Evolutionary conservation across 2,888 invertebrate genomes (phyloP).

Genomic region (Rotaria macrura): DNA sequence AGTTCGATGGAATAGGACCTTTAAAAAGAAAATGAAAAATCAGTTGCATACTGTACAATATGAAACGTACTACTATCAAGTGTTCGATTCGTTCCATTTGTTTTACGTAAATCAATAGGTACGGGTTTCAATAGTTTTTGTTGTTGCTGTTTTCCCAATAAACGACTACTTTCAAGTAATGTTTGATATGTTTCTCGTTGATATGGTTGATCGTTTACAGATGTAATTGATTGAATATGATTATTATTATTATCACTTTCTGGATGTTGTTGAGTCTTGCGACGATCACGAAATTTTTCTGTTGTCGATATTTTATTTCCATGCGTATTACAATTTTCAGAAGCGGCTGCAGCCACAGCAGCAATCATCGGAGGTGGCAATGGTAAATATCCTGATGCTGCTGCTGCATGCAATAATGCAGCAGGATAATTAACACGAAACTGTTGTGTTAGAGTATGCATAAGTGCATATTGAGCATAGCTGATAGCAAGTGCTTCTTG

Average conservation of each 20-base stretch:
- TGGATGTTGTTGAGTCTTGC: neutral
- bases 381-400: constrained; percentile 14
- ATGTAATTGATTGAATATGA: neutral
- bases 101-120: neutral
- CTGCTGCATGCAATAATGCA: constrained; percentile 3
- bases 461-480: constrained; percentile 10
- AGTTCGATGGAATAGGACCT: neutral
- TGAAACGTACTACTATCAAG: neutral
- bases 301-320: neutral
- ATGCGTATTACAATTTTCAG: neutral
- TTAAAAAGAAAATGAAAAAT: neutral
- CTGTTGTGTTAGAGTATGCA: neutral
- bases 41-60: neutral
- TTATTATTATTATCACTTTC: neutral
- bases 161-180: constrained; percentile 8
- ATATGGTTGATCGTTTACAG: neutral
- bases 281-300: neutral
- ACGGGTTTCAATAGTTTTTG: neutral
- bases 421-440: constrained; percentile 19
- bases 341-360: neutral
- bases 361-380: neutral
- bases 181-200: constrained; percentile 18
- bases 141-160: neutral
- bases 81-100: neutral
- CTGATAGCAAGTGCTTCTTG: neutral